phyloP scores from a whole-genome alignment of 1,140 invertebrate species.

The Littorina saxatilis region DNA sequence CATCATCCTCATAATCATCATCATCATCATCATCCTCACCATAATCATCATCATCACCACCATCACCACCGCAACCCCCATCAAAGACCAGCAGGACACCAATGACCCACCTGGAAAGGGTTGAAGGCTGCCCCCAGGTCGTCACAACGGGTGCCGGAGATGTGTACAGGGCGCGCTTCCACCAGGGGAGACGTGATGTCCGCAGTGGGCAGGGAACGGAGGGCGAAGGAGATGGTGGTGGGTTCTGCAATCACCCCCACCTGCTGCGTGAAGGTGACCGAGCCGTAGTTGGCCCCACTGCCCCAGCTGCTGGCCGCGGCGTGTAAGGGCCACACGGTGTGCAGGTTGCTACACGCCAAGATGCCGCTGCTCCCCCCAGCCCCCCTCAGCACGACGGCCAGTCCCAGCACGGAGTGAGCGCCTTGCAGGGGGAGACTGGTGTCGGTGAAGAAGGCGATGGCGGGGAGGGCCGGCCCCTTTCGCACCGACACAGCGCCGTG shows the following conservation, averaged over 20 bases:
- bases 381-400: constrained; percentile 92
- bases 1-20: no score
- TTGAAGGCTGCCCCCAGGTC: constrained; percentile 82
- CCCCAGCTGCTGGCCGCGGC: constrained; percentile 65
- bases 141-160: background rate
- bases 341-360: constrained; percentile 86
- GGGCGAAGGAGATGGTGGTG: constrained; percentile 69
- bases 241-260: constrained; percentile 77
- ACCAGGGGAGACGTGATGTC: background rate
- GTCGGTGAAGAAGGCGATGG: constrained; percentile 91
- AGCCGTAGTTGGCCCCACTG: constrained; percentile 66
- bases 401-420: constrained; percentile 84
- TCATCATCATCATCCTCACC: no score
- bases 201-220: background rate
- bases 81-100: no score
- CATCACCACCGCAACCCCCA: no score
- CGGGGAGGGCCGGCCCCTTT: constrained; percentile 86
- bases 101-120: constrained; percentile 74
- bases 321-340: constrained; percentile 49
- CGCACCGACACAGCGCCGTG: constrained; percentile 86
- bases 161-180: background rate
- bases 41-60: no score
- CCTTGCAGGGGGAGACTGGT: constrained; percentile 86
- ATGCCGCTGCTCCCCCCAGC: constrained; percentile 90
- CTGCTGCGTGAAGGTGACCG: constrained; percentile 51